phyloP scores from a whole-genome alignment of 2,797 vertebrate species.

The Sparidentex hasta region DNA sequence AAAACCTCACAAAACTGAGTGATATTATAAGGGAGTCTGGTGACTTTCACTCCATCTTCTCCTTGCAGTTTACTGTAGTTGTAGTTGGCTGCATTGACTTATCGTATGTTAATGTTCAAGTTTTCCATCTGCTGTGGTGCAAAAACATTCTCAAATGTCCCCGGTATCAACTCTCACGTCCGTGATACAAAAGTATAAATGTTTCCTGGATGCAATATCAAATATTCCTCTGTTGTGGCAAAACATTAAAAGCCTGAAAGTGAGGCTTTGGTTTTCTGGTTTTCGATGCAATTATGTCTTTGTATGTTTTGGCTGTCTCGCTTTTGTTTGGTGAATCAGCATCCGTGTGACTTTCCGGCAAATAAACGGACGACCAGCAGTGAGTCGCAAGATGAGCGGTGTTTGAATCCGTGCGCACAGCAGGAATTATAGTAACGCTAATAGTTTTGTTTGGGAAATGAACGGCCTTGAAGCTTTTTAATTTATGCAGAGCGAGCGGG shows the following conservation, averaged over 20 bases:
- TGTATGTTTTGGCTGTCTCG: not conserved
- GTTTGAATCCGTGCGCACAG: conserved; percentile 44
- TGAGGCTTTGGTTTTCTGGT: not conserved
- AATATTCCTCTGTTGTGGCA: conserved; percentile 4
- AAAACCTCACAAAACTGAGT: too few relatives aligned
- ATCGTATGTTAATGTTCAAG: too few relatives aligned
- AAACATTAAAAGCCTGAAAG: conserved; percentile 20
- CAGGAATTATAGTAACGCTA: conserved; percentile 26
- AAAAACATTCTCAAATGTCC: too few relatives aligned
- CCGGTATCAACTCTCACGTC: not conserved
- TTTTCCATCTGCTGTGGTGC: too few relatives aligned
- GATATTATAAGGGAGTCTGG: too few relatives aligned
- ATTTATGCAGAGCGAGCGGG: conserved; percentile 24
- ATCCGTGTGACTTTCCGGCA: conserved; percentile 9
- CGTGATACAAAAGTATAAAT: not conserved
- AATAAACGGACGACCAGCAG: conserved; percentile 27
- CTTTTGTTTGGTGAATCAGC: conserved; percentile 25
- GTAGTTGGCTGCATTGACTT: too few relatives aligned
- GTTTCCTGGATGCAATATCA: not conserved
- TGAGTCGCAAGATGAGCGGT: conserved; percentile 25
- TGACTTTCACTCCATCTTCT: too few relatives aligned
- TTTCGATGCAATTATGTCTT: not conserved
- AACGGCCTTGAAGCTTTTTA: conserved; percentile 19
- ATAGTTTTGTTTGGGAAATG: conserved; percentile 43
- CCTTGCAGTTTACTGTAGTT: too few relatives aligned